Percentiles rank a stretch among this genome's conserved stretches.
Conservation (phyloP, 2,113 vertebrate species). For the Cathartes aura region DNA sequence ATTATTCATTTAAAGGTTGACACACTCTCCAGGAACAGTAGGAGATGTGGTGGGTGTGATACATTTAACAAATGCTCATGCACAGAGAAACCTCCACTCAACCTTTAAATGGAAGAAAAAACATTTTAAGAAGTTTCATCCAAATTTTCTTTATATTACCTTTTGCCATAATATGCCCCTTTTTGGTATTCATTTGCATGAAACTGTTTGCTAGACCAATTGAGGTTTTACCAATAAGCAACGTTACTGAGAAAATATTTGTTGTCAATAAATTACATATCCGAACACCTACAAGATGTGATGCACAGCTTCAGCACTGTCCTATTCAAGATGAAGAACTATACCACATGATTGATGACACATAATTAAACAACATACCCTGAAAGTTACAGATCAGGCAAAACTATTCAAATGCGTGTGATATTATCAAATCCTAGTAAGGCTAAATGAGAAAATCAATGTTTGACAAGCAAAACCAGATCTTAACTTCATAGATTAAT, state of each 20-base stretch:
- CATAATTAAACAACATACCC: not conserved
- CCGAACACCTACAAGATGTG: not conserved
- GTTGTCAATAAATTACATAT: not conserved
- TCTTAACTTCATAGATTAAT: not conserved
- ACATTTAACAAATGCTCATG: constrained; percentile 15
- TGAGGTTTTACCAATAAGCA: not conserved
- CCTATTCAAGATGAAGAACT: not conserved
- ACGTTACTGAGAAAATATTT: not conserved
- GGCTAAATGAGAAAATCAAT: not conserved
- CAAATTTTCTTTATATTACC: not conserved
- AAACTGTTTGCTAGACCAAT: not conserved
- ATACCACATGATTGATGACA: not conserved
- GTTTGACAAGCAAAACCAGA: not conserved
- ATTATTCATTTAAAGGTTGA: constrained; percentile 43
- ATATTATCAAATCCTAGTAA: not conserved
- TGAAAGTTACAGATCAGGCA: not conserved
- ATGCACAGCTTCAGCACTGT: not conserved
- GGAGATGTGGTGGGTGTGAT: constrained; percentile 28
- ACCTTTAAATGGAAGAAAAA: not conserved
- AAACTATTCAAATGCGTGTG: not conserved
- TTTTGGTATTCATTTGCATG: not conserved
- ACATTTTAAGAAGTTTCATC: not conserved
- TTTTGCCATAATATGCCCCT: not conserved
- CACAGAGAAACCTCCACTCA: not conserved
- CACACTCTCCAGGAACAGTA: constrained; percentile 7